A percentile compares a stretch with the other conserved stretches of the same genome.
Evolutionary conservation across 2,888 invertebrate species (phyloP).

Genomic region (Corythucha ciliata): DNA sequence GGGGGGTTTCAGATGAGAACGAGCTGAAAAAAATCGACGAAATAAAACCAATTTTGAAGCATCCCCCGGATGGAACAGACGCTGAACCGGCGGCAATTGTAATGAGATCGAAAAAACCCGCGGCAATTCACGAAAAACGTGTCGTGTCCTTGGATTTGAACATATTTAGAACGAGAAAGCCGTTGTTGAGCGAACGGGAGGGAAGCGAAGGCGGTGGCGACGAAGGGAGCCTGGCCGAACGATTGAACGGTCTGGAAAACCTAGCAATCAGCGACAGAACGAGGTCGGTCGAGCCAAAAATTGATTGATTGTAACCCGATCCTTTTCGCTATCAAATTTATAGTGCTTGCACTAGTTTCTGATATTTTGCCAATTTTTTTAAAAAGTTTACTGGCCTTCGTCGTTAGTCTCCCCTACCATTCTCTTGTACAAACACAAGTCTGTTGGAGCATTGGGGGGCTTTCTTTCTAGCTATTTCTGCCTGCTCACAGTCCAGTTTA

Average conservation of each 20-base stretch:
- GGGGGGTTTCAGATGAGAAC: slow-evolving; percentile 13
- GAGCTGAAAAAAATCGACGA: slow-evolving; percentile 14
- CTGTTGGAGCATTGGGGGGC: no score
- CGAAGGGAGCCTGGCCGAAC: slow-evolving; percentile 55
- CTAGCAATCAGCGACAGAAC: slow-evolving; percentile 32
- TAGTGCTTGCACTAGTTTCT: no score
- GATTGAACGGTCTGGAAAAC: slow-evolving; percentile 57
- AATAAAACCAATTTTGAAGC: slow-evolving; percentile 24
- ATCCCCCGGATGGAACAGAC: slow-evolving; percentile 14
- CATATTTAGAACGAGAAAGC: background rate
- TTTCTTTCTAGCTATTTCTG: no score
- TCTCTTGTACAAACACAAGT: no score
- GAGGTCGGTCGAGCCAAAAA: no score
- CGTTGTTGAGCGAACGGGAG: no score
- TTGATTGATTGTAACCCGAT: no score
- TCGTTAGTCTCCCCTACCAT: no score
- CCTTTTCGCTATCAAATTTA: no score
- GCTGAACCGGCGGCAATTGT: slow-evolving; percentile 7
- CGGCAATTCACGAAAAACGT: slow-evolving; percentile 11
- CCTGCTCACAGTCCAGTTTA: no score
- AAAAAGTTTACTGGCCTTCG: no score
- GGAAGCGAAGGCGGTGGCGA: slow-evolving; percentile 15
- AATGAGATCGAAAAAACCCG: slow-evolving; percentile 14
- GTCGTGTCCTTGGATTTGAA: slow-evolving; percentile 18
- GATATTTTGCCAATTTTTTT: no score